Conservation (phyloP, 2,113 vertebrate genomes). For the Caloenas nicobarica region DNA sequence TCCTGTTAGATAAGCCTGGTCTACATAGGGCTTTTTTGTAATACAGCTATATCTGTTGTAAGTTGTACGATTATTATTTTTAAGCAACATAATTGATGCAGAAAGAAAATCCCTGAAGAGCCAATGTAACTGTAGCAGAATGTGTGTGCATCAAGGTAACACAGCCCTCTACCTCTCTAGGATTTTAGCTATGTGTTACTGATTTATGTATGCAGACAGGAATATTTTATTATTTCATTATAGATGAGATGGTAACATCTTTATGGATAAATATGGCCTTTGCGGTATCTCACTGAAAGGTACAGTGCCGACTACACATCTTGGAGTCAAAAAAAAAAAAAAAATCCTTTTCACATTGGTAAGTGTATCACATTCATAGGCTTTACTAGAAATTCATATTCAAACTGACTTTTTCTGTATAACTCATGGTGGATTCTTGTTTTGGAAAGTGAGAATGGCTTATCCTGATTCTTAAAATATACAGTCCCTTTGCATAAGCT, state of each 20-base stretch:
- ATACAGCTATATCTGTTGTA: neutral
- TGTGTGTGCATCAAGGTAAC: fast-evolving
- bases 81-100: neutral
- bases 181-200: neutral
- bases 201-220: neutral
- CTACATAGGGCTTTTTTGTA: neutral
- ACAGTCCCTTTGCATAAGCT: neutral
- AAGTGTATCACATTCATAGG: neutral
- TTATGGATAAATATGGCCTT: neutral
- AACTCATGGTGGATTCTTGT: neutral
- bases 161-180: neutral
- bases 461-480: neutral
- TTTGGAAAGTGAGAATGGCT: neutral
- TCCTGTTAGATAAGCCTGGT: neutral
- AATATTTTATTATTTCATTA: neutral
- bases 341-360: neutral
- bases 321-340: neutral
- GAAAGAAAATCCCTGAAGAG: neutral
- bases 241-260: neutral
- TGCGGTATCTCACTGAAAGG: neutral
- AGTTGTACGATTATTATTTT: neutral
- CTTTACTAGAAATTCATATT: neutral
- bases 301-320: neutral
- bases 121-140: fast-evolving
- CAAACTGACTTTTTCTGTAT: neutral